A percentile compares a stretch with the other conserved stretches of the same genome.
Evolutionary conservation across 2,113 vertebrate genomes (phyloP).

Genomic region (Dryoscopus gambensis): DNA sequence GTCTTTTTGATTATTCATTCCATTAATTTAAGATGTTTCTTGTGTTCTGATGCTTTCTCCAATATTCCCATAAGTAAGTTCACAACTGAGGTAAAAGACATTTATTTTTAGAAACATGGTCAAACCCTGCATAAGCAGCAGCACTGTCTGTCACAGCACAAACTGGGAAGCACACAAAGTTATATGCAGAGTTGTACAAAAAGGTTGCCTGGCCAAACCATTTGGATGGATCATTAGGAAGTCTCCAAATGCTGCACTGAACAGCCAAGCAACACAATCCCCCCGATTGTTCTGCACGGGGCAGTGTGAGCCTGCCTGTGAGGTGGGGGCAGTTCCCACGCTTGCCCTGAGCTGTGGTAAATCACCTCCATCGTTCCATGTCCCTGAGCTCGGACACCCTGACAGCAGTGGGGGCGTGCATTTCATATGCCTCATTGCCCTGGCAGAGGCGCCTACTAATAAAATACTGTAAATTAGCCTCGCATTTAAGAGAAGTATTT

Average conservation of each 20-base stretch:
- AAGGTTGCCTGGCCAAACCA: background rate
- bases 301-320: background rate
- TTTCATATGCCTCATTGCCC: background rate
- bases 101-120: background rate
- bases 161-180: background rate
- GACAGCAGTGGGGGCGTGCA: background rate
- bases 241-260: background rate
- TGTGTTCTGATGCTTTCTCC: background rate
- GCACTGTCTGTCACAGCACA: background rate
- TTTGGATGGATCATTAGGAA: conserved; percentile 39
- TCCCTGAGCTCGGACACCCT: background rate
- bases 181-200: background rate
- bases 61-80: background rate
- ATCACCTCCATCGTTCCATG: background rate
- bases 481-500: background rate
- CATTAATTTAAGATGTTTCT: background rate
- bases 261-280: conserved; percentile 4
- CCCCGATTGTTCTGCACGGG: conserved; percentile 4
- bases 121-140: rapidly evolving
- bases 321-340: conserved; percentile 37
- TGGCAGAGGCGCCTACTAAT: background rate
- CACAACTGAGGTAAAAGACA: background rate
- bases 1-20: background rate
- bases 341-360: conserved; percentile 9
- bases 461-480: background rate